phyloP scores from a whole-genome alignment of 2,797 vertebrate genomes.

The Characodon lateralis region DNA sequence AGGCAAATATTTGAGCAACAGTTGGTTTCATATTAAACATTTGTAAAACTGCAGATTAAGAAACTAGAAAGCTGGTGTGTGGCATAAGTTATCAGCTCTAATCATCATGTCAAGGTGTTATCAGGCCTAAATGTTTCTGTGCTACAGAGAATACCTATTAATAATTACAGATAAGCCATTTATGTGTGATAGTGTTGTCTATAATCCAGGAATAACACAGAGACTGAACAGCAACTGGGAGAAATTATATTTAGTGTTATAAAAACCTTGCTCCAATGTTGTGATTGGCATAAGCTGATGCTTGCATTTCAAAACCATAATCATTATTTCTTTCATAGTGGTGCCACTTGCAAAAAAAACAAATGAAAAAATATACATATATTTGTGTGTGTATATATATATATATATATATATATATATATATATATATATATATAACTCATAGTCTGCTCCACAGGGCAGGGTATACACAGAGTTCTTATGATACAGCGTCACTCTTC shows the following conservation, averaged over 20 bases:
- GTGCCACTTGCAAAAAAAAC: slow-evolving; percentile 78
- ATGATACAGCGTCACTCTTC: slow-evolving; percentile 85
- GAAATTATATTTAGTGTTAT: slow-evolving; percentile 49
- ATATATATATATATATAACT: slow-evolving; percentile 74
- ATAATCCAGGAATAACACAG: slow-evolving; percentile 65
- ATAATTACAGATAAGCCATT: slow-evolving; percentile 35
- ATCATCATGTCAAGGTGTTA: slow-evolving; percentile 37
- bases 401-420: slow-evolving; percentile 65
- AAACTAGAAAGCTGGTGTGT: slow-evolving; percentile 54
- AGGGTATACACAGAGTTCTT: slow-evolving; percentile 84
- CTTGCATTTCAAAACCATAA: slow-evolving; percentile 65
- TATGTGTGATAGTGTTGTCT: slow-evolving; percentile 34
- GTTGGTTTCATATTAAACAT: slow-evolving; percentile 50
- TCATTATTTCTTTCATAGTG: slow-evolving; percentile 73
- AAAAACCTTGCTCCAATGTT: slow-evolving; percentile 56
- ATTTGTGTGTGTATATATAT: slow-evolving; percentile 24
- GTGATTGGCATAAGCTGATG: slow-evolving; percentile 55
- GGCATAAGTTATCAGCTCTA: slow-evolving; percentile 36
- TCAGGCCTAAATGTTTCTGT: slow-evolving; percentile 42
- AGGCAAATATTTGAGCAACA: slow-evolving; percentile 42
- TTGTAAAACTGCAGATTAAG: slow-evolving; percentile 40
- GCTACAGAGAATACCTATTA: slow-evolving; percentile 43
- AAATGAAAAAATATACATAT: too few relatives aligned
- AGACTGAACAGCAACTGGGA: slow-evolving; percentile 37
- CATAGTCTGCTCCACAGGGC: slow-evolving; percentile 87